phyloP scores from a whole-genome alignment of 2,797 vertebrate species.

The Eulemur rubriventer region DNA sequence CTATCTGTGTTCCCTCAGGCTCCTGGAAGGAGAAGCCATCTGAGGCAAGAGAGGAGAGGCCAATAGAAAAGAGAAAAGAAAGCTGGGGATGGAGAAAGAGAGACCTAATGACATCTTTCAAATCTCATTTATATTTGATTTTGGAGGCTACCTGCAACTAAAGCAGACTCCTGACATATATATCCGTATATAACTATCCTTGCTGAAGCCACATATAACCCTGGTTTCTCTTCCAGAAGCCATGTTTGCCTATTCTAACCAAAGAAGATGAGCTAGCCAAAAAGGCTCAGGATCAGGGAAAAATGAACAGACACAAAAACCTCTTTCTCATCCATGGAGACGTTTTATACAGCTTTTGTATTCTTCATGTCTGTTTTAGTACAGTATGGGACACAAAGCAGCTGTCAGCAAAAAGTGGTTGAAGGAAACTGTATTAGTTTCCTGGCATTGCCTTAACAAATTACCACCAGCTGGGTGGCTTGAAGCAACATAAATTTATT shows the following conservation, averaged over 20 bases:
- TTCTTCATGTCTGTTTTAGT: not conserved
- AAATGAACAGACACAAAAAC: not conserved
- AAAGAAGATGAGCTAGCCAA: not conserved
- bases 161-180: not conserved
- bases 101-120: not conserved
- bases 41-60: not conserved
- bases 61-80: not conserved
- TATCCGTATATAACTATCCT: not conserved
- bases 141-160: not conserved
- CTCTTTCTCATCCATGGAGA: not conserved
- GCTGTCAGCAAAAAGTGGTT: not conserved
- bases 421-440: not conserved
- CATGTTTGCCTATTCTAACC: not conserved
- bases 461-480: not conserved
- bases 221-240: not conserved
- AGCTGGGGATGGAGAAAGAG: not conserved
- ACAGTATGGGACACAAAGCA: not conserved
- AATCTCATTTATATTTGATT: constrained; percentile 24
- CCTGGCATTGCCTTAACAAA: not conserved
- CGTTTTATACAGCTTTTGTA: not conserved
- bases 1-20: not conserved
- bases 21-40: not conserved
- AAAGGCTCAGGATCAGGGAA: not conserved
- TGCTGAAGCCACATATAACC: not conserved
- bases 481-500: not conserved